Conservation (phyloP, 2,113 vertebrate genomes). For the Salvelinus alpinus region DNA sequence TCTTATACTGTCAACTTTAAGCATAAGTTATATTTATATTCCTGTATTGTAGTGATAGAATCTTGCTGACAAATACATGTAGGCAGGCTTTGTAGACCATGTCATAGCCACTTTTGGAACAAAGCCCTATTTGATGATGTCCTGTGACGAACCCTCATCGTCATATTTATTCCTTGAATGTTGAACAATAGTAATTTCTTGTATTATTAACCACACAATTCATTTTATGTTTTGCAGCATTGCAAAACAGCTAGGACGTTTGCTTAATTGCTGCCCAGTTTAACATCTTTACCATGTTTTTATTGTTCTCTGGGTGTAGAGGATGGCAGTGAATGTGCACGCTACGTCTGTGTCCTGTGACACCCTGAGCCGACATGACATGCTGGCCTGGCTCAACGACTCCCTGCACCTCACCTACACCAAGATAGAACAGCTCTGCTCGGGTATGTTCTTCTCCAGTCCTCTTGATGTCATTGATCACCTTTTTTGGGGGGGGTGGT, state of each 20-base stretch:
- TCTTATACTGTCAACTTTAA: background rate
- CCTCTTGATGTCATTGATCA: background rate
- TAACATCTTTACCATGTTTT: too few relatives aligned
- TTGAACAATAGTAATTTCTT: too few relatives aligned
- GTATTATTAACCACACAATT: background rate
- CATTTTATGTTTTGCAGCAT: too few relatives aligned
- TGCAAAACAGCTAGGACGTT: too few relatives aligned
- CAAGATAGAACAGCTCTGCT: slow-evolving; percentile 97
- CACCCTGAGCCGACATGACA: slow-evolving; percentile 97
- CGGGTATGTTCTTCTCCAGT: slow-evolving; percentile 75
- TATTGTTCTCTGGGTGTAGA: slow-evolving; percentile 69
- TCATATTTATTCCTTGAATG: too few relatives aligned
- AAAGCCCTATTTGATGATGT: too few relatives aligned
- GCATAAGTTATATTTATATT: background rate
- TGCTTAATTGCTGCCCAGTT: too few relatives aligned
- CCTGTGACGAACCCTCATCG: too few relatives aligned
- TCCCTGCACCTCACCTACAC: slow-evolving; percentile 94
- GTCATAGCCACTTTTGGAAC: too few relatives aligned
- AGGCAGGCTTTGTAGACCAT: too few relatives aligned
- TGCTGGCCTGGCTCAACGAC: slow-evolving; percentile 97
- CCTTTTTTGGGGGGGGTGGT: background rate
- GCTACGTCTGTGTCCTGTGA: slow-evolving; percentile 96
- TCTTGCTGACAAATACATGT: too few relatives aligned
- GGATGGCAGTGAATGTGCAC: slow-evolving; percentile 98
- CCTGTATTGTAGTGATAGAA: background rate